phyloP scores from a whole-genome alignment of 2,113 vertebrate species.

The Anguilla japonica region DNA sequence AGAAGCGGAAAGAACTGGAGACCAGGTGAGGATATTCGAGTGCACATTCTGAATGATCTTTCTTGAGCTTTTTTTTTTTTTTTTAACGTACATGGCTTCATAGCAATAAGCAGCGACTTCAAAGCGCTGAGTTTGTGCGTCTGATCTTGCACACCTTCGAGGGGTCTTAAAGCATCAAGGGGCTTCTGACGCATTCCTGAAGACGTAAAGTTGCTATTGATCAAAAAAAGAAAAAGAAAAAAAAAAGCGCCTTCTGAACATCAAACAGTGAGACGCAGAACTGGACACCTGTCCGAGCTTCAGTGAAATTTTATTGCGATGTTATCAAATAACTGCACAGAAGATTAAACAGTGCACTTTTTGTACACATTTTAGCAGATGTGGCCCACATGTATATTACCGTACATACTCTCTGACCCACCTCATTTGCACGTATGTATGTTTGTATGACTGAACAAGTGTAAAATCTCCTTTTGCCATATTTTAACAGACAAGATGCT shows the following conservation, averaged over 20 bases:
- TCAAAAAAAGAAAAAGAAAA: conserved; percentile 33
- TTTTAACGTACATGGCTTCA: neutral
- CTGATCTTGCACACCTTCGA: conserved; percentile 46
- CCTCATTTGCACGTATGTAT: no score
- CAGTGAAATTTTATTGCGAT: conserved; percentile 43
- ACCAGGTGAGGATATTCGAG: conserved; percentile 65
- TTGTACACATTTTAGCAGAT: neutral
- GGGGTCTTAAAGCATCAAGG: conserved; percentile 24
- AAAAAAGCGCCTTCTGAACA: conserved; percentile 28
- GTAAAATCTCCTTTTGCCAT: no score
- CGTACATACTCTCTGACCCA: no score
- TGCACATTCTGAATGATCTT: neutral
- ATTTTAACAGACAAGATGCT: no score
- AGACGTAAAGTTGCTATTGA: conserved; percentile 42
- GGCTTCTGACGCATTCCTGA: conserved; percentile 35
- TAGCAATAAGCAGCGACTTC: neutral
- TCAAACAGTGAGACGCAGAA: conserved; percentile 47
- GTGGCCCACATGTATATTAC: neutral
- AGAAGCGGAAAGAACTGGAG: conserved; percentile 80
- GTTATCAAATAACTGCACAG: conserved; percentile 46
- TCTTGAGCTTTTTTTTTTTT: neutral
- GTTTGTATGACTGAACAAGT: no score
- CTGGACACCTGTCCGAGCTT: conserved; percentile 45
- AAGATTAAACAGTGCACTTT: conserved; percentile 50
- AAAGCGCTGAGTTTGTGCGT: conserved; percentile 11